phyloP scores from a whole-genome alignment of 2,888 invertebrate species.

The Ypsolopha scabrella region DNA sequence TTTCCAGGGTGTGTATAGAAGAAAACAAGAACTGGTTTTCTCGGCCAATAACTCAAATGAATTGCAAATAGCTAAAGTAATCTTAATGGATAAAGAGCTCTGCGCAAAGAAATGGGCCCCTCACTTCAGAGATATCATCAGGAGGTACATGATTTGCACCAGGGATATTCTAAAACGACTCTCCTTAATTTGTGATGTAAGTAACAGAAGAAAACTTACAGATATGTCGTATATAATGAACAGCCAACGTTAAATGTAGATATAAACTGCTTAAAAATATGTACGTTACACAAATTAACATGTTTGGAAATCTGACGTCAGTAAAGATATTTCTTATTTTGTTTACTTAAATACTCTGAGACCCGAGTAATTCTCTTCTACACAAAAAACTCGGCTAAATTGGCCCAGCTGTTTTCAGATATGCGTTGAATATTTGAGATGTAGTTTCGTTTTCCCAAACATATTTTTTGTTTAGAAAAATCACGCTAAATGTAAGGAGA shows the following conservation, averaged over 20 bases:
- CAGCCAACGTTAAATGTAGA: neutral
- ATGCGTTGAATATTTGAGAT: too few species aligned
- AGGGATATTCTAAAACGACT: conserved; percentile 55
- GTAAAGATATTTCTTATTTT: too few species aligned
- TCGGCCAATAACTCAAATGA: conserved; percentile 44
- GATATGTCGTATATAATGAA: neutral
- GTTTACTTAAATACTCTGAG: too few species aligned
- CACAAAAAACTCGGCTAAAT: neutral
- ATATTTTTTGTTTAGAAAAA: conserved; percentile 31
- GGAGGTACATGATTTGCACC: conserved; percentile 59
- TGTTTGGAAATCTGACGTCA: too few species aligned
- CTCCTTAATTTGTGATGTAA: conserved; percentile 54
- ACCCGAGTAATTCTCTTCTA: neutral
- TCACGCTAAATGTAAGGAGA: conserved; percentile 59
- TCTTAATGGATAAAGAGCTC: conserved; percentile 58
- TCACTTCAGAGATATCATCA: conserved; percentile 47
- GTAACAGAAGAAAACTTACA: conserved; percentile 8
- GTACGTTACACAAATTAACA: neutral
- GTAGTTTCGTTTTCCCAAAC: too few species aligned
- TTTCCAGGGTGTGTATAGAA: conserved; percentile 44
- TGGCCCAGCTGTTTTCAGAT: too few species aligned
- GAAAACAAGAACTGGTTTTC: conserved; percentile 34
- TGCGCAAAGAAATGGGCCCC: conserved; percentile 61
- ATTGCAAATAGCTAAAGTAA: conserved; percentile 57
- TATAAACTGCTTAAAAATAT: neutral